These are phyloP conservation scores for Bicyclus anynana DNA, from an alignment of 1,140 invertebrate species.

Conservation along the genomic window DNA sequence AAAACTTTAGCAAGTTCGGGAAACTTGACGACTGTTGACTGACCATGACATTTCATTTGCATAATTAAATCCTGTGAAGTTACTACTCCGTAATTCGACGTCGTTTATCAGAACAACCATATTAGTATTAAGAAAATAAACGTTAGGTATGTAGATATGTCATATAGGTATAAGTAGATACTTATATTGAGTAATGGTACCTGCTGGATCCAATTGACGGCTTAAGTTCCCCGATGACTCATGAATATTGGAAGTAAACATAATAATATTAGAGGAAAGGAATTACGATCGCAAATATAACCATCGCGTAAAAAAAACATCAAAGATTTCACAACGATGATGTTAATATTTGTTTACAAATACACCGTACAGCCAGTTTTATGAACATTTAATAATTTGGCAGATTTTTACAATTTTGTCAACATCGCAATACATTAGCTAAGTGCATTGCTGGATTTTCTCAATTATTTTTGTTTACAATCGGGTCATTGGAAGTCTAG, in stretches of 20 bases:
- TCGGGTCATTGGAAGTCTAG: too few species aligned
- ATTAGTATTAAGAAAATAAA: neutral
- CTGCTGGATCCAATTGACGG: conserved; percentile 4
- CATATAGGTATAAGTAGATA: too few species aligned
- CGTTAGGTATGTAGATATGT: neutral
- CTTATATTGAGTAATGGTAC: conserved; percentile 8
- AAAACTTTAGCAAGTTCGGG: too few species aligned
- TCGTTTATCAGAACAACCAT: neutral
- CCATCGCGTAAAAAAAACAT: conserved; percentile 16
- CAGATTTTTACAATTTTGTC: neutral
- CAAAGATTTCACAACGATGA: conserved; percentile 20
- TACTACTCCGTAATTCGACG: too few species aligned
- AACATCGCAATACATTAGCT: neutral
- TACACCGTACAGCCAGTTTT: conserved; percentile 3
- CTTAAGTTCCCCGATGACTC: conserved; percentile 17
- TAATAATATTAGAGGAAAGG: conserved; percentile 25
- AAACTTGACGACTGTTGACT: too few species aligned
- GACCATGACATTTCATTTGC: too few species aligned
- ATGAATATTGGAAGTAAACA: conserved; percentile 40
- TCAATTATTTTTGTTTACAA: too few species aligned
- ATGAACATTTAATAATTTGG: neutral
- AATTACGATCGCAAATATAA: conserved; percentile 39
- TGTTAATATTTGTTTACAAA: conserved; percentile 10
- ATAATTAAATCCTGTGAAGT: too few species aligned
- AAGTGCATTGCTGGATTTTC: too few species aligned